Percentiles rank a stretch among this genome's conserved stretches.
These are phyloP conservation scores for Celastrina argiolus DNA, from an alignment of 2,888 invertebrate genomes.

Conservation along the genomic window DNA sequence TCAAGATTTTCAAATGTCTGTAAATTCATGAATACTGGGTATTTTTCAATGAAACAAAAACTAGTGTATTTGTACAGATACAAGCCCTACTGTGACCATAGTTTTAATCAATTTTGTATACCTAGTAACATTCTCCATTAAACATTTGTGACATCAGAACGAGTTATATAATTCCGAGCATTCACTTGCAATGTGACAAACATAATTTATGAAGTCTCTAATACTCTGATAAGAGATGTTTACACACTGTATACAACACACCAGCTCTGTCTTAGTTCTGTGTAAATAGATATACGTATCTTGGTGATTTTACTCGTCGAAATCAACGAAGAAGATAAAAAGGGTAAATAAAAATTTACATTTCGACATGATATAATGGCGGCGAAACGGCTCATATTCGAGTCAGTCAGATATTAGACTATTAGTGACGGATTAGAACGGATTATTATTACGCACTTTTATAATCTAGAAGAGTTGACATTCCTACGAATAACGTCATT, in stretches of 20 bases:
- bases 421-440: neutral
- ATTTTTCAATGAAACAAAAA: too few relatives aligned
- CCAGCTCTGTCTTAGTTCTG: slow-evolving; percentile 68
- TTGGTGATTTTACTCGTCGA: slow-evolving; percentile 69
- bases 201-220: slow-evolving; percentile 77
- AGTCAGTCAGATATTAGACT: slow-evolving; percentile 39
- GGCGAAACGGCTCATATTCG: slow-evolving; percentile 43
- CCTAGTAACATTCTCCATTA: too few relatives aligned
- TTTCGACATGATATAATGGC: slow-evolving; percentile 45
- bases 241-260: slow-evolving; percentile 69
- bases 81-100: too few relatives aligned
- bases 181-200: slow-evolving; percentile 69
- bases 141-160: neutral
- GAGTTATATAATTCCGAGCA: slow-evolving; percentile 34
- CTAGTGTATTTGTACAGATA: too few relatives aligned
- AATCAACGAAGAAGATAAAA: slow-evolving; percentile 65
- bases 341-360: slow-evolving; percentile 56
- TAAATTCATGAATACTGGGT: too few relatives aligned
- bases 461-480: neutral
- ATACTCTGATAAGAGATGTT: slow-evolving; percentile 73
- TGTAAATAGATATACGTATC: slow-evolving; percentile 70
- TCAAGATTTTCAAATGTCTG: too few relatives aligned
- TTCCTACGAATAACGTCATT: neutral
- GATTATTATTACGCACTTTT: neutral
- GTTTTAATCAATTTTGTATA: too few relatives aligned